Base-by-base conservation (phyloP, 2,888 invertebrate genomes). In the Antheraea assamensis region DNA sequence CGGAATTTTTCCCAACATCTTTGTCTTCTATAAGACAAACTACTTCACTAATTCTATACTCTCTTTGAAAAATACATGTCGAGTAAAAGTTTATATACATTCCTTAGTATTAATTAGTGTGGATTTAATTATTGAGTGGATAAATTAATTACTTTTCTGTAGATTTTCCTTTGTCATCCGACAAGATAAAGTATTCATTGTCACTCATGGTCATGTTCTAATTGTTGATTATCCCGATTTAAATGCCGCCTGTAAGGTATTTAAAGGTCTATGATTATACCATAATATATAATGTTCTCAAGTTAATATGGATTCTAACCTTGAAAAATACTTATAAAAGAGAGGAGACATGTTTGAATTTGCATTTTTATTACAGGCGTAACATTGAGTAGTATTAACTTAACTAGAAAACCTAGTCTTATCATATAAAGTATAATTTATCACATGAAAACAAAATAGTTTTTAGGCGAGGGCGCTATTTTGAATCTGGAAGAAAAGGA, bases 1-100 rank as follows among this genome's bases (percentile, higher is more conserved):
- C 27, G 24, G 27, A 21, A 58, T 27, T 55, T 74, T 76, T 76
- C 81, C 78, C n/a, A 55, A 27, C 71, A 71, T 71, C 13, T 73
- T 55, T 35, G 70, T 35, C 13, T 19, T 66, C 27, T 31, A 24
- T 55, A 35, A 8, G 52, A 49, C 31, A 19, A 42, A 27, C 55
- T 52, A 49, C 0, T 58, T 24, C 58, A 13, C 13, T 8, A 58
- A 58, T 68, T 10, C 10, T 35, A 8, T 35, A n/a, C n/a, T 15
- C 10, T n/a, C n/a, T 68, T 35, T 68, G 35, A 68, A 21, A n/a
- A 15, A 3, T 7, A 66, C 7, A 31, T 61, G 27, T 30, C 35
- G 21, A n/a, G n/a, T 5, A 13, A 19, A n/a, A 21, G 42, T 73
- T 73, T 73, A 70, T 73, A 73, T 73, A 73, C 58, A 42, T 42